Evolutionary conservation across 2,797 vertebrate species (phyloP).

Genomic region (Myripristis jacobus): DNA sequence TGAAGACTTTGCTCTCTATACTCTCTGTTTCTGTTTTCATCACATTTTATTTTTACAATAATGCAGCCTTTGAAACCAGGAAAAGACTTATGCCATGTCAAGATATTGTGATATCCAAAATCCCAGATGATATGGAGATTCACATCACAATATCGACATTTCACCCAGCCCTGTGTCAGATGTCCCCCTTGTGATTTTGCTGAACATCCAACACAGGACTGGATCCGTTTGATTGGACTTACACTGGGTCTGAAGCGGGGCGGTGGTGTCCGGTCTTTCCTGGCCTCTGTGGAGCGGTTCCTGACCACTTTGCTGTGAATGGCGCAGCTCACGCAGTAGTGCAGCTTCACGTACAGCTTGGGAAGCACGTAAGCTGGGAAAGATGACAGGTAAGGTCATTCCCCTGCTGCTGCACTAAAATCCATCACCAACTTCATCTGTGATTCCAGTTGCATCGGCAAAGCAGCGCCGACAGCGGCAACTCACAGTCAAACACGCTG

Average conservation of each 20-base stretch:
- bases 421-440: too few species aligned
- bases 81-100: too few species aligned
- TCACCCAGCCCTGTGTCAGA: neutral
- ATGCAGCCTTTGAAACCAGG: too few species aligned
- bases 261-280: slow-evolving; percentile 87
- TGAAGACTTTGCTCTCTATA: too few species aligned
- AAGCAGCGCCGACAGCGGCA: neutral
- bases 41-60: too few species aligned
- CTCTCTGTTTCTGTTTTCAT: too few species aligned
- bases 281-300: slow-evolving; percentile 86
- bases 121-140: too few species aligned
- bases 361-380: slow-evolving; percentile 84
- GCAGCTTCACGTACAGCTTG: slow-evolving; percentile 90
- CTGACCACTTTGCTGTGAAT: slow-evolving; percentile 90
- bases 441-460: too few species aligned
- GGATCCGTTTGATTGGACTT: slow-evolving; percentile 49
- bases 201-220: too few species aligned
- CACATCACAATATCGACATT: too few species aligned
- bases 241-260: slow-evolving; percentile 85
- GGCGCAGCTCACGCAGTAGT: slow-evolving; percentile 89
- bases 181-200: neutral
- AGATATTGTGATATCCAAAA: too few species aligned
- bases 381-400: neutral
- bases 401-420: too few species aligned
- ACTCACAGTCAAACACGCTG: slow-evolving; percentile 87